phyloP scores from a whole-genome alignment of 2,797 vertebrate genomes.

The Melanitta fusca region DNA sequence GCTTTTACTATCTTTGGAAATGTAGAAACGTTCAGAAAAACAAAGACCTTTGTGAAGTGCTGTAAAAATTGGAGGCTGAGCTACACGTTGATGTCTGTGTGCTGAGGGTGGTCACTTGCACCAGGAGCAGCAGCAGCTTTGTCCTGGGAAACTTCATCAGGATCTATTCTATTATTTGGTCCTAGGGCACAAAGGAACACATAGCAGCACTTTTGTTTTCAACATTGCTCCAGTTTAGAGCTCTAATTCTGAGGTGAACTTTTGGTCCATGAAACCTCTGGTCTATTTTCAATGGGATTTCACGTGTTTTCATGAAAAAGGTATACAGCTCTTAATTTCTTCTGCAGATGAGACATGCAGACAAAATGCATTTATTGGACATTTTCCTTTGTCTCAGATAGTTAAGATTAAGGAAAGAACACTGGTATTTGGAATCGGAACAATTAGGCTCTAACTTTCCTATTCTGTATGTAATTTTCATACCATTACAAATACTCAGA shows the following conservation, averaged over 20 bases:
- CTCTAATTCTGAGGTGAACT: not conserved
- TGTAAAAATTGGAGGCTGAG: not conserved
- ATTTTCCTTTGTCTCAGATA: not conserved
- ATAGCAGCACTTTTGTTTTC: not conserved
- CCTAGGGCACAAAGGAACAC: not conserved
- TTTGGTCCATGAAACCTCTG: not conserved
- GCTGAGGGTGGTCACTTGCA: not conserved
- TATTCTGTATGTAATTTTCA: not conserved
- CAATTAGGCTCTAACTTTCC: constrained; percentile 3
- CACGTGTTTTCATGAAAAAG: not conserved
- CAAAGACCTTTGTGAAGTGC: not conserved
- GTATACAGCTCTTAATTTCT: not conserved
- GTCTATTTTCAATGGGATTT: not conserved
- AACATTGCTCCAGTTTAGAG: not conserved
- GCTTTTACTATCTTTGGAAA: not conserved
- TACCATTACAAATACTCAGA: not conserved
- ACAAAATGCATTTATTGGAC: not conserved
- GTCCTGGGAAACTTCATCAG: not conserved
- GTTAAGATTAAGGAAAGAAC: not conserved
- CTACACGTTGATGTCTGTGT: not conserved
- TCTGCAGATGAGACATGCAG: not conserved
- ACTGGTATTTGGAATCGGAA: not conserved
- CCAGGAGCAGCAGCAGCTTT: not conserved
- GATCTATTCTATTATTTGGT: not conserved
- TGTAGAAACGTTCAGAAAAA: not conserved